Evolutionary conservation across 2,888 invertebrate species (phyloP).

Genomic region (Yponomeuta sedellus): DNA sequence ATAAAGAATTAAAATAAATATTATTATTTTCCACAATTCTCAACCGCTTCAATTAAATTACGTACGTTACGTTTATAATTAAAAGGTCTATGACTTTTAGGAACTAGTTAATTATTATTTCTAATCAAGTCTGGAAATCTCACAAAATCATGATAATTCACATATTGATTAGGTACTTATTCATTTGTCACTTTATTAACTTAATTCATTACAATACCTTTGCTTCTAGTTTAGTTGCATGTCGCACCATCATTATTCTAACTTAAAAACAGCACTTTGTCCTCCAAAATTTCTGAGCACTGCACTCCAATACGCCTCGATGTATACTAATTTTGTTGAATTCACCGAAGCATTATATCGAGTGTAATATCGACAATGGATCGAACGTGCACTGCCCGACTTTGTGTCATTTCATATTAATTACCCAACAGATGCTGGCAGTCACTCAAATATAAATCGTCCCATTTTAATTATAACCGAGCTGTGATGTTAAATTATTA

Average conservation of each 20-base stretch:
- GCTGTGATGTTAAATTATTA: slow-evolving; percentile 6
- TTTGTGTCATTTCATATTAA: slow-evolving; percentile 1
- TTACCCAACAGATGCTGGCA: slow-evolving; percentile 15
- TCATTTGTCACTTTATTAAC: no score
- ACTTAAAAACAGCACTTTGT: background rate
- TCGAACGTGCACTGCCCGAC: background rate
- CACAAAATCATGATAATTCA: no score
- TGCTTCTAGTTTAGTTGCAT: background rate
- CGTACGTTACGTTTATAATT: no score
- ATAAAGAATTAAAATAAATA: no score
- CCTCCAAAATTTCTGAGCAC: background rate
- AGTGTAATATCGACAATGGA: background rate
- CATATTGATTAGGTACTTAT: no score
- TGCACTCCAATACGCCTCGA: background rate
- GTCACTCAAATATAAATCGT: slow-evolving; percentile 15
- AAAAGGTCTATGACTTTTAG: no score
- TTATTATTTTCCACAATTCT: no score
- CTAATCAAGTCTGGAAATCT: no score
- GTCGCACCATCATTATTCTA: background rate
- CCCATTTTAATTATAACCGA: slow-evolving; percentile 5
- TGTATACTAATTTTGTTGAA: background rate
- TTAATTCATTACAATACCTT: background rate
- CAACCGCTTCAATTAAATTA: no score
- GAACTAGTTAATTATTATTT: no score
- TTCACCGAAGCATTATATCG: background rate